Evolutionary conservation across 2,797 vertebrate genomes (phyloP).

Genomic region (Diceros bicornis): DNA sequence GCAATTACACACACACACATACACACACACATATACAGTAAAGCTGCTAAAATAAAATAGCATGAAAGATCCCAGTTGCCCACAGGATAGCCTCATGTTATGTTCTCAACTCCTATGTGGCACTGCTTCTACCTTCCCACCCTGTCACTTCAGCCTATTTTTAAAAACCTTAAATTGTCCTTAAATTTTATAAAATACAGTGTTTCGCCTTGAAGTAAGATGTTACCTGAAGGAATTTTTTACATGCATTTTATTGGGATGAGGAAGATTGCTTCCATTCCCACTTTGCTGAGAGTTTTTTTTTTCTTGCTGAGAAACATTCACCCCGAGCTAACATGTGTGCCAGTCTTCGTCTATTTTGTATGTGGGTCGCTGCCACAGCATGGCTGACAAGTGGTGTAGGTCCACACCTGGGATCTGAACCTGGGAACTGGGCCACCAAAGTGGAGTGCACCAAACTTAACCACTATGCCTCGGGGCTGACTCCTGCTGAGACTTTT

Average conservation of each 20-base stretch:
- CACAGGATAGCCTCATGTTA: background rate
- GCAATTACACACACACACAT: background rate
- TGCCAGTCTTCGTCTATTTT: too few relatives aligned
- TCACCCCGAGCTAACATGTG: too few relatives aligned
- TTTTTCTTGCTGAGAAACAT: too few relatives aligned
- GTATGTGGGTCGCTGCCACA: too few relatives aligned
- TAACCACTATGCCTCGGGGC: too few relatives aligned
- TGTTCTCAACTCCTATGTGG: background rate
- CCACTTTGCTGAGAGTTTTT: background rate
- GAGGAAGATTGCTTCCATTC: background rate
- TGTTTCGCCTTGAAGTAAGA: background rate
- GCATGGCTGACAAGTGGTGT: too few relatives aligned
- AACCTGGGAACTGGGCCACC: too few relatives aligned
- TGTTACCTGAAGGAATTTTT: background rate
- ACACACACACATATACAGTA: background rate
- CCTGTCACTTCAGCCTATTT: background rate
- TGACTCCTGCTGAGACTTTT: background rate
- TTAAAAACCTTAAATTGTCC: background rate
- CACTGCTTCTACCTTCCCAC: background rate
- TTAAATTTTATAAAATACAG: background rate
- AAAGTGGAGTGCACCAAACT: too few relatives aligned
- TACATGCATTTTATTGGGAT: background rate
- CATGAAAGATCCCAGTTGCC: background rate
- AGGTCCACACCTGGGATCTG: too few relatives aligned
- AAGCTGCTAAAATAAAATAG: background rate